Conservation (phyloP, 1,140 invertebrate species). For the Oppia nitens region DNA sequence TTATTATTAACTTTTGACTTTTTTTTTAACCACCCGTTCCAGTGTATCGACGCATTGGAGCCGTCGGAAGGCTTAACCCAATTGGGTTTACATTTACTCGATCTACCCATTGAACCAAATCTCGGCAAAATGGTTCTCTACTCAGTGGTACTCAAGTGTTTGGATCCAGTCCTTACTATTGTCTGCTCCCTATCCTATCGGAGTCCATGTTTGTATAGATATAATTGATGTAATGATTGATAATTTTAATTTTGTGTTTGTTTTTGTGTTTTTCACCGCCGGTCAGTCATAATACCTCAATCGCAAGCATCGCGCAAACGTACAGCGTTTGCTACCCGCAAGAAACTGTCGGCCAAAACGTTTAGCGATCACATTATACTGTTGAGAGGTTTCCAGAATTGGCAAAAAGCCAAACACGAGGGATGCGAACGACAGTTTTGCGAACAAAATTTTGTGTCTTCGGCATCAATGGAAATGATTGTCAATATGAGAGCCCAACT, state of each 20-base stretch:
- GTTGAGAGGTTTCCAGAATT: constrained; percentile 53
- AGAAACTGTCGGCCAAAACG: constrained; percentile 51
- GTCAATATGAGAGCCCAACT: constrained; percentile 48
- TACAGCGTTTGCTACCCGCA: constrained; percentile 39
- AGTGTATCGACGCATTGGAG: constrained; percentile 66
- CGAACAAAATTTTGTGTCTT: constrained; percentile 43
- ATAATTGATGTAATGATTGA: not conserved
- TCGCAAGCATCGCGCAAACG: constrained; percentile 23
- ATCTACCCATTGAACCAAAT: constrained; percentile 76
- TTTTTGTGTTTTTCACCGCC: not conserved
- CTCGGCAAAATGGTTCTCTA: constrained; percentile 82
- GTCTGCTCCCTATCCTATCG: constrained; percentile 66
- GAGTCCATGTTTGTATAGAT: constrained; percentile 37
- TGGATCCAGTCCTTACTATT: constrained; percentile 85
- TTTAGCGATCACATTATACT: constrained; percentile 82
- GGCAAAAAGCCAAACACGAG: constrained; percentile 46
- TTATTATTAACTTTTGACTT: not conserved
- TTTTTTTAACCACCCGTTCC: constrained; percentile 19
- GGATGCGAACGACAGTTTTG: constrained; percentile 56
- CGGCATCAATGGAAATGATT: constrained; percentile 72
- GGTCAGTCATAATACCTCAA: not conserved
- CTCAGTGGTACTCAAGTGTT: constrained; percentile 66
- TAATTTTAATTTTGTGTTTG: not conserved
- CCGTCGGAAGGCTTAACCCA: constrained; percentile 65
- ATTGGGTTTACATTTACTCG: constrained; percentile 65